Conservation (phyloP, 2,113 vertebrate species). For the Poecilia latipinna region DNA sequence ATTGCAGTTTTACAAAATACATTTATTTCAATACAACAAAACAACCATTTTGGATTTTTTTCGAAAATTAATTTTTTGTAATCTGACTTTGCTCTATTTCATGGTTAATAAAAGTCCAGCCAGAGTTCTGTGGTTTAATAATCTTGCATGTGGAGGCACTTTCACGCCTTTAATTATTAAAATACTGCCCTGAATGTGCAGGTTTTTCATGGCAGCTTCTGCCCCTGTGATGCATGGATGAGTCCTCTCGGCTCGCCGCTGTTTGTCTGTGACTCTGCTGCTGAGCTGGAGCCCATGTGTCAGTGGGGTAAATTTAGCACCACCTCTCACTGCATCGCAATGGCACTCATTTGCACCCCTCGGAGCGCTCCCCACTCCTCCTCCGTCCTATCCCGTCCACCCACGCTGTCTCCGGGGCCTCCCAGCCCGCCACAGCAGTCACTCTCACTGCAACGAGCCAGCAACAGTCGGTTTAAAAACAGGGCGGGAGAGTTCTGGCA, state of each 20-base stretch:
- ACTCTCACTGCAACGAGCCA: constrained; percentile 73
- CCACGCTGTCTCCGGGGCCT: constrained; percentile 26
- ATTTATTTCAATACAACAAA: too few species aligned
- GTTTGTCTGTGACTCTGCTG: constrained; percentile 74
- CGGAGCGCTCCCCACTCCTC: constrained; percentile 28
- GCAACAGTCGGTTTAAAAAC: constrained; percentile 52
- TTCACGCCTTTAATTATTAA: constrained; percentile 13
- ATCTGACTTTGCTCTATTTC: too few species aligned
- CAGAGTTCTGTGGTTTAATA: not conserved
- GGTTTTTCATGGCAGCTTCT: constrained; percentile 19
- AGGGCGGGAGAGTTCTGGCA: constrained; percentile 38
- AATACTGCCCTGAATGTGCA: not conserved
- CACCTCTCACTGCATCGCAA: constrained; percentile 81
- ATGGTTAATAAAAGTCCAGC: too few species aligned
- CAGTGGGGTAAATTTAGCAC: constrained; percentile 81
- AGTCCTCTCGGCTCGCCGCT: constrained; percentile 51
- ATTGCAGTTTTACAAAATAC: too few species aligned
- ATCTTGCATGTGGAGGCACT: not conserved
- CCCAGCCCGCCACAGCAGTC: constrained; percentile 53
- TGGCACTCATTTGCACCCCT: constrained; percentile 77
- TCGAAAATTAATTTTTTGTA: too few species aligned
- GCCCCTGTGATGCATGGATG: constrained; percentile 48
- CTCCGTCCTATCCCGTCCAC: constrained; percentile 13
- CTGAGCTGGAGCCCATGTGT: constrained; percentile 77
- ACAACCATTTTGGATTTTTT: too few species aligned